Conservation (phyloP, 2,113 vertebrate genomes). For the Corythoichthys haematopterus region DNA sequence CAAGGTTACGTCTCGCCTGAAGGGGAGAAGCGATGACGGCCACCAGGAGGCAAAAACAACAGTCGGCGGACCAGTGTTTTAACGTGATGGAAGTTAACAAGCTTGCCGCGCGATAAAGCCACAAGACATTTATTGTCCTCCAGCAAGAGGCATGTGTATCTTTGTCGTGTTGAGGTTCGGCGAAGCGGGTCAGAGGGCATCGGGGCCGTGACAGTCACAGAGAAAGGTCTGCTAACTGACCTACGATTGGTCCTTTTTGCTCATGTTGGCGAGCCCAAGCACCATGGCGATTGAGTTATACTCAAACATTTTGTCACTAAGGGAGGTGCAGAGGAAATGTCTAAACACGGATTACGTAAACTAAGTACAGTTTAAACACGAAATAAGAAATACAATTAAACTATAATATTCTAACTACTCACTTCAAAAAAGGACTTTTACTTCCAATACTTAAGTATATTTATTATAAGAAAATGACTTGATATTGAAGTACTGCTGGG, state of each 20-base stretch:
- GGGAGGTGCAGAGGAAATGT: conserved; percentile 26
- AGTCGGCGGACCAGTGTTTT: conserved; percentile 33
- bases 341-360: conserved; percentile 19
- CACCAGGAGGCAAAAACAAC: conserved; percentile 41
- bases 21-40: conserved; percentile 57
- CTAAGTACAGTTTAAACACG: not conserved
- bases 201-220: conserved; percentile 52
- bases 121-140: conserved; percentile 30
- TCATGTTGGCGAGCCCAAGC: conserved; percentile 32
- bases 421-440: too few relatives aligned
- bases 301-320: conserved; percentile 55
- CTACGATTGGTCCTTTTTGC: conserved; percentile 45
- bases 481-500: too few relatives aligned
- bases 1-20: conserved; percentile 64
- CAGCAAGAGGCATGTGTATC: conserved; percentile 42
- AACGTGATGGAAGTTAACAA: conserved; percentile 53
- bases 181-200: conserved; percentile 49
- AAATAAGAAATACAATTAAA: too few relatives aligned
- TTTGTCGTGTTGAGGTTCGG: conserved; percentile 6
- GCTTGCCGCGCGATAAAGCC: conserved; percentile 29
- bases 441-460: too few relatives aligned
- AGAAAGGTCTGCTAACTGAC: conserved; percentile 54
- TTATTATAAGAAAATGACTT: too few relatives aligned
- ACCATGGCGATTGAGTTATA: conserved; percentile 55
- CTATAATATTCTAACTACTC: too few relatives aligned